A percentile compares a stretch with the other conserved stretches of the same genome.
Evolutionary conservation across 2,888 invertebrate species (phyloP).

Genomic region (Drosophila helvetica): DNA sequence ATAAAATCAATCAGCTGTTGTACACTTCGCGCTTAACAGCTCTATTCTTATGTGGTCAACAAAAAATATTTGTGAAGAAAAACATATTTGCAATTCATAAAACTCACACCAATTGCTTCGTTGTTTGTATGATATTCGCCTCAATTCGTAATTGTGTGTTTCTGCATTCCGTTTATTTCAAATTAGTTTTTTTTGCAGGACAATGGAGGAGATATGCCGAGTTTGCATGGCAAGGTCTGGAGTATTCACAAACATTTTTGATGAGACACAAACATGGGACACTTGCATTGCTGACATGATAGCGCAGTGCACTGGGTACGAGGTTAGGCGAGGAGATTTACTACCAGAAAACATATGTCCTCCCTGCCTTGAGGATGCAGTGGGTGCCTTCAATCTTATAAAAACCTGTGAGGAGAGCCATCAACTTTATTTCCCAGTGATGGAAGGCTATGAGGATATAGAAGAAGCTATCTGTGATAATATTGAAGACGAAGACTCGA

Average conservation of each 20-base stretch:
- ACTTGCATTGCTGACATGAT: not conserved
- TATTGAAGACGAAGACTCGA: not conserved
- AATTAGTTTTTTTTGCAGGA: not conserved
- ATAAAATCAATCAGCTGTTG: no score
- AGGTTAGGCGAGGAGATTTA: not conserved
- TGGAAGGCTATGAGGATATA: not conserved
- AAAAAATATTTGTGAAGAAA: no score
- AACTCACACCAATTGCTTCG: no score
- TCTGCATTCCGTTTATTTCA: not conserved
- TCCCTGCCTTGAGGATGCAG: conserved; percentile 3
- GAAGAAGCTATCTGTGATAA: not conserved
- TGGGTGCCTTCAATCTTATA: not conserved
- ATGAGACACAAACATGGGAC: not conserved
- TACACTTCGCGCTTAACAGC: no score
- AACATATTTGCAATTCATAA: no score
- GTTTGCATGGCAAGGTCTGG: not conserved
- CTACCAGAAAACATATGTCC: conserved; percentile 3
- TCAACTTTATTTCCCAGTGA: not conserved
- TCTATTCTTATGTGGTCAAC: no score
- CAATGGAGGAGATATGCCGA: conserved; percentile 3
- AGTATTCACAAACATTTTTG: conserved; percentile 2
- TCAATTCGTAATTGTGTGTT: no score
- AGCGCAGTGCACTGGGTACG: not conserved
- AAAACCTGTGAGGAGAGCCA: not conserved
- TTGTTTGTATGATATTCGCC: no score